A percentile compares a stretch with the other conserved stretches of the same genome.
phyloP scores from a whole-genome alignment of 2,888 invertebrate genomes.

The Cephus spinipes region DNA sequence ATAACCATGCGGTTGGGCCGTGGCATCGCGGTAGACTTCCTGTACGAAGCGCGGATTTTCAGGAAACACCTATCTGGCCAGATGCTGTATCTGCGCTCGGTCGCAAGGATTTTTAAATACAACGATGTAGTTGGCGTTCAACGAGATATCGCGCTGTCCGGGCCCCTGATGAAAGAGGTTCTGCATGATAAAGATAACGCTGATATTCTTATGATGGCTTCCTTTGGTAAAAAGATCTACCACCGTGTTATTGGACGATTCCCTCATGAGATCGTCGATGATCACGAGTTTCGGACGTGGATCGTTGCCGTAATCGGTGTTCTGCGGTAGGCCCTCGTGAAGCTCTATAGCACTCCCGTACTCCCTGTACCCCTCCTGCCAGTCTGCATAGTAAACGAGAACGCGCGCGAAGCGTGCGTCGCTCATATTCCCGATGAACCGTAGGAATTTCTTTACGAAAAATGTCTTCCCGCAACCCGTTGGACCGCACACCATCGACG shows the following conservation, averaged over 20 bases:
- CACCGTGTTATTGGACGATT: too few relatives aligned
- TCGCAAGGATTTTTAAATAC: slow-evolving; percentile 19
- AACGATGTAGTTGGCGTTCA: slow-evolving; percentile 20
- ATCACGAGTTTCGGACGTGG: slow-evolving; percentile 8
- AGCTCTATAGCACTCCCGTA: background rate
- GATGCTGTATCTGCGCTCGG: slow-evolving; percentile 11
- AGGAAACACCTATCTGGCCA: slow-evolving; percentile 9
- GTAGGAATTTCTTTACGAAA: too few relatives aligned
- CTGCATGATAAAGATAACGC: slow-evolving; percentile 21
- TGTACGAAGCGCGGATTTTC: slow-evolving; percentile 14
- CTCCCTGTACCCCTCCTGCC: slow-evolving; percentile 9
- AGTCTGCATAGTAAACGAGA: slow-evolving; percentile 9
- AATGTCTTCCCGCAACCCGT: too few relatives aligned
- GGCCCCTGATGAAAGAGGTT: slow-evolving; percentile 21
- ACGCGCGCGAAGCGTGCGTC: background rate
- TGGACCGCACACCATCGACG: too few relatives aligned
- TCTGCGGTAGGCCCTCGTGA: slow-evolving; percentile 11
- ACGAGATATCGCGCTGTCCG: slow-evolving; percentile 18
- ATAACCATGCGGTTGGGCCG: slow-evolving; percentile 26
- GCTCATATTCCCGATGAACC: too few relatives aligned
- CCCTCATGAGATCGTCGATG: slow-evolving; percentile 23
- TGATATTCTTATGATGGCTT: slow-evolving; percentile 18
- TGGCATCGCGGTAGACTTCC: slow-evolving; percentile 30
- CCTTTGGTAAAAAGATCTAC: slow-evolving; percentile 21
- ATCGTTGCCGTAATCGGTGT: slow-evolving; percentile 9